Evolutionary conservation across 2,113 vertebrate genomes (phyloP).

Genomic region (Heterotilapia buettikoferi): DNA sequence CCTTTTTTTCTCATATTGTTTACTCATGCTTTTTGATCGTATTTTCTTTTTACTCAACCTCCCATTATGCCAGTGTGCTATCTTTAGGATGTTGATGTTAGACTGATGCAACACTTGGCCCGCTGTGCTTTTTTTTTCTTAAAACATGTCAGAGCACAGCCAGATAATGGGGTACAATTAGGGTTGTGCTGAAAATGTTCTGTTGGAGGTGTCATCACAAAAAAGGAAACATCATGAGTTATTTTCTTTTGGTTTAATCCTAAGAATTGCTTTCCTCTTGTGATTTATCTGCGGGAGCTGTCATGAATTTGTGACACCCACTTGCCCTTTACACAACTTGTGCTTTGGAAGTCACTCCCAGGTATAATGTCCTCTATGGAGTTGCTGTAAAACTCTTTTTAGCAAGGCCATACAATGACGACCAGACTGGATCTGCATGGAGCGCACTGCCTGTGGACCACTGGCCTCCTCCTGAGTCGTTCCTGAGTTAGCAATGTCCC

Average conservation of each 20-base stretch:
- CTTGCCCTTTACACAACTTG: slow-evolving; percentile 46
- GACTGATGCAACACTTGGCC: slow-evolving; percentile 59
- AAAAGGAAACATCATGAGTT: slow-evolving; percentile 13
- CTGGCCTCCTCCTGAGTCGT: slow-evolving; percentile 37
- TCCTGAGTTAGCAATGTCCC: slow-evolving; percentile 57
- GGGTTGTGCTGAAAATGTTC: slow-evolving; percentile 25
- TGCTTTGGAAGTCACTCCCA: slow-evolving; percentile 17
- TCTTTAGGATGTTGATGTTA: slow-evolving; percentile 54
- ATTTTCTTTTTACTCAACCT: not conserved
- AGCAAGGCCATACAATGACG: not conserved
- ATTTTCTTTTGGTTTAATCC: slow-evolving; percentile 31
- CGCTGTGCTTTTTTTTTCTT: slow-evolving; percentile 40
- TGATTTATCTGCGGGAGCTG: slow-evolving; percentile 25
- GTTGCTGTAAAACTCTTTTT: not conserved
- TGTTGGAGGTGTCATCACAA: slow-evolving; percentile 10
- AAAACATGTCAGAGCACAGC: slow-evolving; percentile 32
- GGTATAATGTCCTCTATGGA: slow-evolving; percentile 27
- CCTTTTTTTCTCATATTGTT: not conserved
- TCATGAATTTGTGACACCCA: slow-evolving; percentile 48
- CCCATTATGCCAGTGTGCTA: slow-evolving; percentile 37
- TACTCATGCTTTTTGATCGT: slow-evolving; percentile 25
- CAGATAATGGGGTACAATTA: slow-evolving; percentile 46
- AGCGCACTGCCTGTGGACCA: slow-evolving; percentile 16
- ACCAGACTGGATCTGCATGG: slow-evolving; percentile 3
- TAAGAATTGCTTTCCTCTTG: slow-evolving; percentile 37